Base-by-base conservation (phyloP, 2,888 invertebrate genomes). In the Schizaphis graminum region DNA sequence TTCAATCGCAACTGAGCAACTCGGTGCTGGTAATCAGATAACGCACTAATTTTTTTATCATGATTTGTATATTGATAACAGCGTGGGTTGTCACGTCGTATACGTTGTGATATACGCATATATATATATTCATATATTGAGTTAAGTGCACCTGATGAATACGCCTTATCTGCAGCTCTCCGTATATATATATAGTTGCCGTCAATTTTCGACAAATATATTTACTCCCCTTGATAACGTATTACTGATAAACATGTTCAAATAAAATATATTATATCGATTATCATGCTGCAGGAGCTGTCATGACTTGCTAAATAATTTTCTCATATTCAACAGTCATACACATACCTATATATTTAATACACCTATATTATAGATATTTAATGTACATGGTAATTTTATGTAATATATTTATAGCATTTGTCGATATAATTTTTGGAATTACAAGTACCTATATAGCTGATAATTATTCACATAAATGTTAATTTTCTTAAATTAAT, bases 61-160 rank as follows among this genome's bases (percentile, higher is more conserved):
- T 92, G 92, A 87, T 77, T 92, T 41, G 67, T 77, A 53, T 88
- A 49, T 88, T 92, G 92, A 92, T 92, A 92, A 88, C 92, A 41
- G 67, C 67, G 67, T 88, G 88, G 92, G 92, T 88, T 49, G 24
- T 44, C 35, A 28, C 24, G 16, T 49, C 86, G 86, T 67, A 13
- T 88, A 49, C 44, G 13, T 41, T 26, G 24, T 26, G 24, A 44
- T 89, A 41, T 57, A n/a, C 44, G 44, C 4, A 44, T 44, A 44
- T 44, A 4, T 44, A 44, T 86, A 49, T 24, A 28, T 28, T 8
- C n/a, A n/a, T 87, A 87, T 41, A 77, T 53, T 67, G 61, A 67
- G 67, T 47, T 44, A 67, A 87, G 92, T 53, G 92, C 88, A 92
- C 88, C 92, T 92, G 92, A 87, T 49, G 35, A 67, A 53, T 5